Conservation (phyloP, 2,888 invertebrate species). For the Torymus texanus region DNA sequence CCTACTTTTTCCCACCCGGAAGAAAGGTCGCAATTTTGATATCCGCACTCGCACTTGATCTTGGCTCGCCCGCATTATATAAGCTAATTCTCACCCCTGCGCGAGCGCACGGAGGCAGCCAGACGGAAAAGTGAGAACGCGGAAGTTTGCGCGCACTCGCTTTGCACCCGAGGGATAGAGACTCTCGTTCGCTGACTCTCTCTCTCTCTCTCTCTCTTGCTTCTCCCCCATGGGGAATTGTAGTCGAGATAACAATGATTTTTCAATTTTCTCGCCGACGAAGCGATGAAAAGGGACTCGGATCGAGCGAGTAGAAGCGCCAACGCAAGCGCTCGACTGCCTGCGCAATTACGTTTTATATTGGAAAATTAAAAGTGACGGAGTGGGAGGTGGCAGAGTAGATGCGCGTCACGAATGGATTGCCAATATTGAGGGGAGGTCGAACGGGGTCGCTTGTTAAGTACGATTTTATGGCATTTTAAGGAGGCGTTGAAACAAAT, state of each 20-base stretch:
- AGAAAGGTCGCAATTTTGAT: not conserved
- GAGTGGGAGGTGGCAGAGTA: not conserved
- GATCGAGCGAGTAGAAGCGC: not conserved
- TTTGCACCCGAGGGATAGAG: too few species aligned
- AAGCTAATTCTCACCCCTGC: too few species aligned
- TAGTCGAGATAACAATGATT: conserved; percentile 47
- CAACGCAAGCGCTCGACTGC: not conserved
- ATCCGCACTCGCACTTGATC: too few species aligned
- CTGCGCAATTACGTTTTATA: conserved; percentile 29
- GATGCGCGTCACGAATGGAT: too few species aligned
- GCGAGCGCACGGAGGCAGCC: too few species aligned
- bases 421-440: too few species aligned
- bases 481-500: too few species aligned
- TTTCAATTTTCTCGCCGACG: conserved; percentile 35
- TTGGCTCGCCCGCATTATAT: too few species aligned
- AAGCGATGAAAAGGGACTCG: not conserved
- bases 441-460: too few species aligned
- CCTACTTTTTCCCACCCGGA: not conserved
- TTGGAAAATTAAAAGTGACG: conserved; percentile 36
- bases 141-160: conserved; percentile 9
- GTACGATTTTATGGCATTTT: too few species aligned
- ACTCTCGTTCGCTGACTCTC: too few species aligned
- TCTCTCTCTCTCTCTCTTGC: too few species aligned
- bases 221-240: not conserved
- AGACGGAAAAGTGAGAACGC: conserved; percentile 24